Conservation (phyloP, 2,888 invertebrate species). For the Myopa testacea region DNA sequence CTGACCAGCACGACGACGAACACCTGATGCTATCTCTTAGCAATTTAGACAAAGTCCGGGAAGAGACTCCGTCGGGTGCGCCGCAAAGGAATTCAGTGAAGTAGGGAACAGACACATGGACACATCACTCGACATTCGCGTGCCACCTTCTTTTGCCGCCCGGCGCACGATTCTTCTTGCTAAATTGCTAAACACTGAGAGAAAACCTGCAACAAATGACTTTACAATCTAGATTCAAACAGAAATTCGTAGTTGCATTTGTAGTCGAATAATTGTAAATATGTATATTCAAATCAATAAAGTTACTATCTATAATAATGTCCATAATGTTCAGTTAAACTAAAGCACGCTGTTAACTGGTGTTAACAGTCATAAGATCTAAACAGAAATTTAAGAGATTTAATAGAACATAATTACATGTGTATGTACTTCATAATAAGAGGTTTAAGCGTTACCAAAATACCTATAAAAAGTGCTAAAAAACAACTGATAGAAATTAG, state of each 20-base stretch:
- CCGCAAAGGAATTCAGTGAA: neutral
- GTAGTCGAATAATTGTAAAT: neutral
- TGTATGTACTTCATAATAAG: too few relatives aligned
- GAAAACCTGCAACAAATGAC: conserved; percentile 17
- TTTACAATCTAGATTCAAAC: neutral
- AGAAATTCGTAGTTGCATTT: neutral
- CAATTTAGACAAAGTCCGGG: conserved; percentile 65
- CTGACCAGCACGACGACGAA: conserved; percentile 59
- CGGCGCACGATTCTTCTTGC: conserved; percentile 54
- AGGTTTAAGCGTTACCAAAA: too few relatives aligned
- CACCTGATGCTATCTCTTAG: conserved; percentile 68
- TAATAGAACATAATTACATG: too few relatives aligned
- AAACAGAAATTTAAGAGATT: neutral
- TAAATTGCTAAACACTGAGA: conserved; percentile 62
- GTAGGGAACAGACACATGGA: too few relatives aligned
- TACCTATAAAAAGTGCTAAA: too few relatives aligned
- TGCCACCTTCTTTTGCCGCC: conserved; percentile 29
- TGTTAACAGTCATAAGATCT: too few relatives aligned
- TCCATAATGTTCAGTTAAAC: too few relatives aligned
- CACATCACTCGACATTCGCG: too few relatives aligned
- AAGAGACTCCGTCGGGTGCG: conserved; percentile 52
- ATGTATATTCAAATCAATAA: too few relatives aligned
- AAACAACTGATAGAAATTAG: too few relatives aligned
- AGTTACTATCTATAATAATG: too few relatives aligned
- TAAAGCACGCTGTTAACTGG: too few relatives aligned